phyloP scores from a whole-genome alignment of 2,113 vertebrate genomes.

The Pogonocichla stellata region DNA sequence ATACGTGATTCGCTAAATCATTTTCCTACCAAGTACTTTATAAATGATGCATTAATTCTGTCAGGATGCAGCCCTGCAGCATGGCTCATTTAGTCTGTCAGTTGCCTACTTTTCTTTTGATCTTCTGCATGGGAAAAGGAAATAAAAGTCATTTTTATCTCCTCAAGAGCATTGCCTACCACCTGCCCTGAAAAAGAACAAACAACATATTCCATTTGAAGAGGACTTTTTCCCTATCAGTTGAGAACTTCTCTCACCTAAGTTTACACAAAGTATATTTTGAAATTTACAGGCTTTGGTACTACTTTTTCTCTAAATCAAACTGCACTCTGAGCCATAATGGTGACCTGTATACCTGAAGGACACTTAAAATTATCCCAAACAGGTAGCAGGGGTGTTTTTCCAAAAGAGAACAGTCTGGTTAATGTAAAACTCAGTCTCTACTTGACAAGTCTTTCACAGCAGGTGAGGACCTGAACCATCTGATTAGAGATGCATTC shows the following conservation, averaged over 20 bases:
- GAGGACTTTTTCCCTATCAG: neutral
- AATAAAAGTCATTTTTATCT: constrained; percentile 52
- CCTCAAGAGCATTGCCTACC: neutral
- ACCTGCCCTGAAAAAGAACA: constrained; percentile 15
- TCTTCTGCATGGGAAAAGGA: neutral
- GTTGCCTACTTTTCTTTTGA: constrained; percentile 25
- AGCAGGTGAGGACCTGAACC: neutral
- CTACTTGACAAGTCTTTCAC: neutral
- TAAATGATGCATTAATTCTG: constrained; percentile 41
- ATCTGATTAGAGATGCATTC: neutral
- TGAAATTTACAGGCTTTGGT: neutral
- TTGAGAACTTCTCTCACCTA: neutral
- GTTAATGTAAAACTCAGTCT: neutral
- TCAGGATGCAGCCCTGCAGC: neutral
- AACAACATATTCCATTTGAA: neutral
- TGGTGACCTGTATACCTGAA: neutral
- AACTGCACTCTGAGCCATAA: neutral
- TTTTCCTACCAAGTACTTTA: constrained; percentile 1
- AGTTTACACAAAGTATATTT: neutral
- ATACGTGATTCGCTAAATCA: neutral
- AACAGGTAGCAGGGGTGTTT: neutral
- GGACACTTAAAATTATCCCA: neutral
- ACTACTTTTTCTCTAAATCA: neutral
- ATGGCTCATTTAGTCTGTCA: constrained; percentile 17
- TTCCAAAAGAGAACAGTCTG: neutral